Percentiles rank a stretch among this genome's conserved stretches.
Conservation (phyloP, 1,140 invertebrate genomes). For the Formica selysi region DNA sequence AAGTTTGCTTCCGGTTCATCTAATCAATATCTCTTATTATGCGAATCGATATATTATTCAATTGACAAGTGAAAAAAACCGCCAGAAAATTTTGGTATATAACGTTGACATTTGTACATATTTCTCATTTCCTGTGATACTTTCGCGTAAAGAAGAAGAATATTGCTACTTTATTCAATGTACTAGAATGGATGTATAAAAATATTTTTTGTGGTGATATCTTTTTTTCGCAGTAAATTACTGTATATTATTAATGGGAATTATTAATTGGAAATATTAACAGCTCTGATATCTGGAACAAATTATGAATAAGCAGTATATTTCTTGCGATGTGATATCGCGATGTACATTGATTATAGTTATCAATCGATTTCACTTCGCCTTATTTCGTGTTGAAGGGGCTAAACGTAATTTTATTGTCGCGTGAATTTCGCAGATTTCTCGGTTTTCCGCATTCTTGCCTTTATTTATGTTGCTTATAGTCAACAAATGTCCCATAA, state of each 20-base stretch:
- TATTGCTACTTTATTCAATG: neutral
- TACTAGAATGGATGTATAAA: neutral
- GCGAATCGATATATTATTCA: neutral
- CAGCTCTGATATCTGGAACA: too few relatives aligned
- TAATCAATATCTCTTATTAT: neutral
- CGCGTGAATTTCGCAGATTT: neutral
- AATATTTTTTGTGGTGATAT: neutral
- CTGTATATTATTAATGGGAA: neutral
- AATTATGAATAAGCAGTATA: neutral
- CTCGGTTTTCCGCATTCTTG: conserved; percentile 5
- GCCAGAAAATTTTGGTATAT: neutral
- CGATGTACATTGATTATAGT: neutral
- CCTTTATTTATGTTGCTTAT: conserved; percentile 65
- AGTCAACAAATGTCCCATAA: conserved; percentile 35
- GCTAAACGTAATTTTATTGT: too few relatives aligned
- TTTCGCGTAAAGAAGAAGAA: neutral
- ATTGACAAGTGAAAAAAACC: neutral
- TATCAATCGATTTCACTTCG: neutral
- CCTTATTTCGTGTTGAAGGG: neutral
- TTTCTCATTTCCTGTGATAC: neutral
- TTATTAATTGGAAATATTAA: neutral
- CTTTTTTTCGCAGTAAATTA: neutral
- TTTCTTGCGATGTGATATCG: neutral
- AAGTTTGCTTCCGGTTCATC: conserved; percentile 23
- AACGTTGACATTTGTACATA: neutral